phyloP scores from a whole-genome alignment of 2,113 vertebrate species.

The Dromiciops gliroides region DNA sequence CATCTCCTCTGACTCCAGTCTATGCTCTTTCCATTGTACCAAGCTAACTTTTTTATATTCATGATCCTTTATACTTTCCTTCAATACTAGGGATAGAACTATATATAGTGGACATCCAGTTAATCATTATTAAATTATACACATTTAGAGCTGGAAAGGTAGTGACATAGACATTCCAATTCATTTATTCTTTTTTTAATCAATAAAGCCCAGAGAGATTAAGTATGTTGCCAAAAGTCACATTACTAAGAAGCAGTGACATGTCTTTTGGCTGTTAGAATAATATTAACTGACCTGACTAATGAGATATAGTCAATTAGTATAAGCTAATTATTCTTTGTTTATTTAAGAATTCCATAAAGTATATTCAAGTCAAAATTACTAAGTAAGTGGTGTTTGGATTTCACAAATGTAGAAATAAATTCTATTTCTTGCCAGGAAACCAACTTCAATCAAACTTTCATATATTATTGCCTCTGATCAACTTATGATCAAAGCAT shows the following conservation, averaged over 20 bases:
- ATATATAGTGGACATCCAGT: not conserved
- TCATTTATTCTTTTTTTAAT: not conserved
- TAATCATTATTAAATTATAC: not conserved
- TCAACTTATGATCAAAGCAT: constrained; percentile 50
- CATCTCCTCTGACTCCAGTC: not conserved
- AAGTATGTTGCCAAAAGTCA: not conserved
- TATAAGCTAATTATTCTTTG: not conserved
- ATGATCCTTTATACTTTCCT: too few species aligned
- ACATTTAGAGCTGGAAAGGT: not conserved
- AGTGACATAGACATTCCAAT: not conserved
- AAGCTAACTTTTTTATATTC: too few species aligned
- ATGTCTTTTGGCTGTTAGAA: too few species aligned
- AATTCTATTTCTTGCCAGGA: constrained; percentile 61
- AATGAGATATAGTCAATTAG: not conserved
- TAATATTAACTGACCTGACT: not conserved
- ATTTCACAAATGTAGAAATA: constrained; percentile 47
- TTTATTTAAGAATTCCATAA: not conserved
- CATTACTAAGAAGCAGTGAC: not conserved
- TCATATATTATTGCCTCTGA: constrained; percentile 45
- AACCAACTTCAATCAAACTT: constrained; percentile 36
- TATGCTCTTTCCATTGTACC: not conserved
- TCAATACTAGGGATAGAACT: fast-evolving
- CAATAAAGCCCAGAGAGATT: not conserved
- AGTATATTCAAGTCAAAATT: not conserved
- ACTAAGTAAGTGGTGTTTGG: constrained; percentile 36